phyloP scores from a whole-genome alignment of 2,113 vertebrate genomes.

The Glareola pratincola region DNA sequence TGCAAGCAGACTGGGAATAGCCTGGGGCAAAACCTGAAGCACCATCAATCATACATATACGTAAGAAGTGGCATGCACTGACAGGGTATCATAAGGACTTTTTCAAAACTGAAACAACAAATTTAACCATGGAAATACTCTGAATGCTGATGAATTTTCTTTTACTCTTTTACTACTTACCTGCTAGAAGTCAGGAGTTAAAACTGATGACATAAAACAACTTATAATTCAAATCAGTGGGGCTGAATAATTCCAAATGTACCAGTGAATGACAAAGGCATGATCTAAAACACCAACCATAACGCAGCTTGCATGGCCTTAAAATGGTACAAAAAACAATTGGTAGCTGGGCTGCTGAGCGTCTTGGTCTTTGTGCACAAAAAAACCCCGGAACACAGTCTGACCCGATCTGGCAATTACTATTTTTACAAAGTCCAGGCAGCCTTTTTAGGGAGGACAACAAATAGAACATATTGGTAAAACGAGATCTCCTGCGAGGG shows the following conservation, averaged over 20 bases:
- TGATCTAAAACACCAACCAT: background rate
- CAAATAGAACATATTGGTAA: background rate
- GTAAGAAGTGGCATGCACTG: background rate
- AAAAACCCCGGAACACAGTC: background rate
- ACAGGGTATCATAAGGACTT: background rate
- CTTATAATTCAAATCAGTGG: background rate
- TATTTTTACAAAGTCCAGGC: background rate
- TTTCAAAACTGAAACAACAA: background rate
- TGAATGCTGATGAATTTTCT: background rate
- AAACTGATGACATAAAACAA: background rate
- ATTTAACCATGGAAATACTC: background rate
- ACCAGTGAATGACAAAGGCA: background rate
- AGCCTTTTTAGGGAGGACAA: background rate
- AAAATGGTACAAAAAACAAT: background rate
- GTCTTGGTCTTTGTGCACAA: background rate
- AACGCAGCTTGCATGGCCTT: background rate
- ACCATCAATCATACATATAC: background rate
- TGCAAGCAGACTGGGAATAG: conserved; percentile 2
- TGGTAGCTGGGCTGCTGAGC: background rate
- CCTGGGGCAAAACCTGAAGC: conserved; percentile 21
- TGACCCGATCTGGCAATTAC: background rate
- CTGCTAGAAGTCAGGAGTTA: background rate
- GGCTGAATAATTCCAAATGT: background rate
- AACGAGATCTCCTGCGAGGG: background rate
- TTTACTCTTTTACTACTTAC: too few relatives aligned